Evolutionary conservation across 2,113 vertebrate genomes (phyloP).

Genomic region (Tringa solitaria): DNA sequence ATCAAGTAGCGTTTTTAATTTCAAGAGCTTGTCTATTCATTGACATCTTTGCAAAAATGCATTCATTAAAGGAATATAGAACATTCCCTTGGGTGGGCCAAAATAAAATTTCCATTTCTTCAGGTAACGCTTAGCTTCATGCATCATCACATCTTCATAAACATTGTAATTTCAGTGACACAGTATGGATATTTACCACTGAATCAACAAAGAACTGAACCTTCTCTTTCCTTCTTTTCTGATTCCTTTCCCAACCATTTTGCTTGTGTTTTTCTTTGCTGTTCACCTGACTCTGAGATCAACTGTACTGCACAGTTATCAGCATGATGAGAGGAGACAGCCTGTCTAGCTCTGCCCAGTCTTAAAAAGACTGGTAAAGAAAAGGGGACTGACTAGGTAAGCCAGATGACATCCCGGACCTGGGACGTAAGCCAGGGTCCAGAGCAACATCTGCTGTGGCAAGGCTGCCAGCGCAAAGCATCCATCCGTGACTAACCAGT

Average conservation of each 20-base stretch:
- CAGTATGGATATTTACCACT: neutral
- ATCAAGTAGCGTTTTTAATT: fast-evolving
- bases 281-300: neutral
- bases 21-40: neutral
- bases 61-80: neutral
- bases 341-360: neutral
- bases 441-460: constrained; percentile 34
- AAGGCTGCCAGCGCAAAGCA: constrained; percentile 27
- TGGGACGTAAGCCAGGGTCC: constrained; percentile 36
- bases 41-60: neutral
- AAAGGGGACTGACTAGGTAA: neutral
- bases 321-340: neutral
- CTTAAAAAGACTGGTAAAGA: constrained; percentile 13
- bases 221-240: neutral
- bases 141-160: neutral
- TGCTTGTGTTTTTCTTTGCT: neutral
- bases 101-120: neutral
- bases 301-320: neutral
- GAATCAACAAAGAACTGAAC: neutral
- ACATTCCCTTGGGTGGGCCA: neutral
- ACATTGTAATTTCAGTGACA: neutral
- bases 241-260: neutral
- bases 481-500: constrained; percentile 7
- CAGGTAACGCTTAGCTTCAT: neutral
- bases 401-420: constrained; percentile 25